These are phyloP conservation scores for Agrypnia vestita DNA, from an alignment of 1,140 invertebrate genomes.

Conservation along the genomic window DNA sequence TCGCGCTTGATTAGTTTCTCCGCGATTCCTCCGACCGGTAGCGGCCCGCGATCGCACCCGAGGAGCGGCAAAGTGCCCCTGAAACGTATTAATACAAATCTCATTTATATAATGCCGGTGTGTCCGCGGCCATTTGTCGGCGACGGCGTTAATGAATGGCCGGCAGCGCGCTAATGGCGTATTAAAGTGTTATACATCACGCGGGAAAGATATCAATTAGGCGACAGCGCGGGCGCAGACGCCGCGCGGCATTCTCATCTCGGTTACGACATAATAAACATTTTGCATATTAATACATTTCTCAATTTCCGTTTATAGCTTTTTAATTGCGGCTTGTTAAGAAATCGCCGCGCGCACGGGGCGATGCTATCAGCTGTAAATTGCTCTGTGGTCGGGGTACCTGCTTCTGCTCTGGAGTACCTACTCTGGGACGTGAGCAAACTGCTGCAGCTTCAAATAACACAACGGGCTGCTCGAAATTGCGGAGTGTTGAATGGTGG, in stretches of 20 bases:
- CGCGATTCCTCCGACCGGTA: not conserved
- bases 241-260: not conserved
- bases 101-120: not conserved
- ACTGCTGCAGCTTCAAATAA: too few relatives aligned
- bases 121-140: slow-evolving; percentile 22
- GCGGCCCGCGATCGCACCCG: not conserved
- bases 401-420: too few relatives aligned
- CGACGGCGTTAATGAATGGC: slow-evolving; percentile 22
- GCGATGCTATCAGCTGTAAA: not conserved
- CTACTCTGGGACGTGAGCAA: too few relatives aligned
- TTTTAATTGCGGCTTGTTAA: slow-evolving; percentile 47
- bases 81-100: slow-evolving; percentile 12
- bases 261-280: slow-evolving; percentile 27
- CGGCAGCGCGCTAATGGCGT: slow-evolving; percentile 3
- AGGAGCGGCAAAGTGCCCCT: not conserved
- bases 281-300: slow-evolving; percentile 45
- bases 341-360: not conserved
- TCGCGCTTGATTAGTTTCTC: slow-evolving; percentile 4
- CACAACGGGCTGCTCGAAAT: too few relatives aligned
- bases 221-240: not conserved
- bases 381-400: not conserved
- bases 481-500: too few relatives aligned
- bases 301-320: slow-evolving; percentile 40
- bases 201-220: slow-evolving; percentile 48
- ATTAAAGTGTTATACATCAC: slow-evolving; percentile 40